Conservation (phyloP, 2,888 invertebrate species). For the Athetis lepigone region DNA sequence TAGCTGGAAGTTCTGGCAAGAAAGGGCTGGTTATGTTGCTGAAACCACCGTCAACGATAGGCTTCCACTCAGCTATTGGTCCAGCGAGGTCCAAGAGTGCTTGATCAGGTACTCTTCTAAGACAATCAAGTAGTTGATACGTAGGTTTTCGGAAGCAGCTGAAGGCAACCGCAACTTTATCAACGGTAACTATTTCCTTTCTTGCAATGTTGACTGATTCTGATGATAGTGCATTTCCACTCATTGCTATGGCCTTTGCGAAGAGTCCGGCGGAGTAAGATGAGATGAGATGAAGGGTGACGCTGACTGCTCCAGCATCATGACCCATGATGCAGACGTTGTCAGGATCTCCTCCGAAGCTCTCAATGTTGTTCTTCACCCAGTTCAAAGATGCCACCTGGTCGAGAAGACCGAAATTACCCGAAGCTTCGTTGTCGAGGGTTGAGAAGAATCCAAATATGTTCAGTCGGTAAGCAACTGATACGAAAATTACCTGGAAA, state of each 20-base stretch:
- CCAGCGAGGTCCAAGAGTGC: conserved; percentile 92
- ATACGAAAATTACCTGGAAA: conserved; percentile 93
- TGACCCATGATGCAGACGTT: conserved; percentile 95
- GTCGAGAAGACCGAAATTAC: conserved; percentile 95
- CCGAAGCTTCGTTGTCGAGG: conserved; percentile 94
- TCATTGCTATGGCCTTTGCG: conserved; percentile 95
- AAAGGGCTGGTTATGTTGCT: conserved; percentile 93
- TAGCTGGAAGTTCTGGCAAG: conserved; percentile 92
- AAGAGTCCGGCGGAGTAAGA: conserved; percentile 93
- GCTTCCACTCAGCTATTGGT: conserved; percentile 92
- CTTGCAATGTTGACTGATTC: conserved; percentile 92
- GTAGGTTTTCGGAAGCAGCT: conserved; percentile 93
- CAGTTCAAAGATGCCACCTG: conserved; percentile 95
- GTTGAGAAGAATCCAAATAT: conserved; percentile 96
- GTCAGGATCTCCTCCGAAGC: conserved; percentile 94
- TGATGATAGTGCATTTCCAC: conserved; percentile 93
- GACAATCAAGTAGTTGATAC: conserved; percentile 92
- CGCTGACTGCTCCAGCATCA: conserved; percentile 94
- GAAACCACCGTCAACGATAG: conserved; percentile 93
- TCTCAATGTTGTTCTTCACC: conserved; percentile 94
- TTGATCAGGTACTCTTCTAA: conserved; percentile 91
- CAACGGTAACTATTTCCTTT: conserved; percentile 91
- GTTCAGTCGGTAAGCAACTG: conserved; percentile 94
- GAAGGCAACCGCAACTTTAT: conserved; percentile 92
- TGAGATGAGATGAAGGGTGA: conserved; percentile 94